Conservation (phyloP, 2,797 vertebrate genomes). For the Anableps anableps region DNA sequence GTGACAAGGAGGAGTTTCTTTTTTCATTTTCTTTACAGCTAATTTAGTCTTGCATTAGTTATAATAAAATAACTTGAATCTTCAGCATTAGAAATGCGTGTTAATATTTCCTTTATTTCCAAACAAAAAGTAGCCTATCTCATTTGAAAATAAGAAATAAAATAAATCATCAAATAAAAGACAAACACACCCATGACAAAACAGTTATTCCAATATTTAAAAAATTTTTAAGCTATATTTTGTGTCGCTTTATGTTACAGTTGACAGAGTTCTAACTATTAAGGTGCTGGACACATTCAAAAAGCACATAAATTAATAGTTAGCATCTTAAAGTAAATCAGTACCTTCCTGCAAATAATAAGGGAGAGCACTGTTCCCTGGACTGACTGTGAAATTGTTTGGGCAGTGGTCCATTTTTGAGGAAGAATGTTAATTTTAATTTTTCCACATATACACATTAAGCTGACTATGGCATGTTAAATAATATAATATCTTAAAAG, state of each 20-base stretch:
- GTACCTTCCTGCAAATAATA: conserved; percentile 13
- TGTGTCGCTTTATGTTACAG: too few relatives aligned
- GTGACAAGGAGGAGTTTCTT: conserved; percentile 5
- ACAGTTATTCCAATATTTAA: too few relatives aligned
- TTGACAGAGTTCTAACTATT: too few relatives aligned
- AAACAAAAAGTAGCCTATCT: too few relatives aligned
- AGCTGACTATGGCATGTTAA: not conserved
- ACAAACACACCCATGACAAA: too few relatives aligned
- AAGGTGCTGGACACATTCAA: too few relatives aligned
- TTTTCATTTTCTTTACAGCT: conserved; percentile 10
- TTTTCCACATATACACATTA: not conserved
- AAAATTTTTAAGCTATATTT: too few relatives aligned
- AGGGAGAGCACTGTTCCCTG: conserved; percentile 10
- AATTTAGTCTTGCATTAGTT: not conserved
- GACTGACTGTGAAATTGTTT: conserved; percentile 14
- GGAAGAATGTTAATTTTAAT: not conserved
- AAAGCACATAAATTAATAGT: too few relatives aligned
- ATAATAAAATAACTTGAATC: not conserved
- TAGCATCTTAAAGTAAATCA: conserved; percentile 20
- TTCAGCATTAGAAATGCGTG: not conserved
- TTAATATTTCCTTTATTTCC: too few relatives aligned
- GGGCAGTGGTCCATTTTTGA: not conserved
- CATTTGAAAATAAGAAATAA: too few relatives aligned
- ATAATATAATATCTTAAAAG: not conserved
- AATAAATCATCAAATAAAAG: too few relatives aligned